Conservation (phyloP, 2,797 vertebrate genomes). For the Heteromormyrus szaboi region DNA sequence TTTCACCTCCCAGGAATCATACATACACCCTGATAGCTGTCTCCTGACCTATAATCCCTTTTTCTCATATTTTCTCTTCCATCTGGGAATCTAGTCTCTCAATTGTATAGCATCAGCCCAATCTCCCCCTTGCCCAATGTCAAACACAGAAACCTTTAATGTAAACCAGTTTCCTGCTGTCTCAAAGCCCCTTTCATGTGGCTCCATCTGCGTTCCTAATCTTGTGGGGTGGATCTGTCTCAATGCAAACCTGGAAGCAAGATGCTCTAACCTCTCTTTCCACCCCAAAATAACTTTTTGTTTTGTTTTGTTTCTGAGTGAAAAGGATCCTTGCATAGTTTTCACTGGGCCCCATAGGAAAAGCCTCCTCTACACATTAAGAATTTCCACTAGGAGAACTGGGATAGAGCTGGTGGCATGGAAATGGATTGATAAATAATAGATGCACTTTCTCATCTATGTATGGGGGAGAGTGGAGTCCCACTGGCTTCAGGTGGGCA, state of each 20-base stretch:
- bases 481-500: neutral
- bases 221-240: neutral
- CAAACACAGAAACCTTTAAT: neutral
- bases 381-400: neutral
- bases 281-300: neutral
- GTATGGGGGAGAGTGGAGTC: neutral
- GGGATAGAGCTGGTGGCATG: neutral
- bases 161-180: neutral
- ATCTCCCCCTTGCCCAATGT: neutral
- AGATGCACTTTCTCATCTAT: neutral
- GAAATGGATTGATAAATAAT: conserved; percentile 11
- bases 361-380: neutral
- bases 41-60: neutral
- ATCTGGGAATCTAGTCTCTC: neutral
- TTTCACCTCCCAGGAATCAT: neutral
- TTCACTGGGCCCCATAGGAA: neutral
- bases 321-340: neutral
- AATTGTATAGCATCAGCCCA: neutral
- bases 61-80: neutral
- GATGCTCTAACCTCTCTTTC: neutral
- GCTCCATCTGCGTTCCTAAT: neutral
- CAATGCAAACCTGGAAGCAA: neutral
- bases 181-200: neutral
- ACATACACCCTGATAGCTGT: neutral
- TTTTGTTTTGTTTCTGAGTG: neutral